A percentile compares a stretch with the other conserved stretches of the same genome.
Evolutionary conservation across 1,140 invertebrate species (phyloP).

Genomic region (Apis cerana): DNA sequence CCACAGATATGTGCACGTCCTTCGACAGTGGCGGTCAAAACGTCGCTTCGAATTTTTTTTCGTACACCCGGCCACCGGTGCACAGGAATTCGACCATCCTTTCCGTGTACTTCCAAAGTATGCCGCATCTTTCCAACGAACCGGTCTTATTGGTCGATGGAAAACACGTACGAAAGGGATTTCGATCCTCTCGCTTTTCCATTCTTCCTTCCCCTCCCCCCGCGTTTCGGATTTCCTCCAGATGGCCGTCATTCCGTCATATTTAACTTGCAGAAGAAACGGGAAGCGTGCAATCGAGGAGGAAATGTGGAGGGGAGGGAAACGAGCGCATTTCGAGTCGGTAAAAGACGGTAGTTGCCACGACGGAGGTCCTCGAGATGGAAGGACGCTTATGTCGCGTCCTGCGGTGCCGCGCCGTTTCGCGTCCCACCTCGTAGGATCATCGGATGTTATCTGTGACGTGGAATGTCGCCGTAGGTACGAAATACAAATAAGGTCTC

Average conservation of each 20-base stretch:
- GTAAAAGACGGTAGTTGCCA: not conserved
- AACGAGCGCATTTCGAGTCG: not conserved
- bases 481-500: slow-evolving; percentile 69
- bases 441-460: slow-evolving; percentile 64
- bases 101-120: slow-evolving; percentile 11
- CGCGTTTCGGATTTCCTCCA: too few species aligned
- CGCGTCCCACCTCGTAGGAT: slow-evolving; percentile 43
- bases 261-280: not conserved
- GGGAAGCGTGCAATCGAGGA: not conserved
- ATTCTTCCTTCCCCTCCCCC: not conserved
- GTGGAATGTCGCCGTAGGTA: slow-evolving; percentile 63
- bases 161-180: not conserved
- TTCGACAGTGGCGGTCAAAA: slow-evolving; percentile 45
- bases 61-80: slow-evolving; percentile 26
- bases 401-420: slow-evolving; percentile 35
- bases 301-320: not conserved
- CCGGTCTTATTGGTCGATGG: not conserved
- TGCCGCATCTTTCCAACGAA: not conserved
- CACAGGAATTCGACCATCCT: slow-evolving; percentile 34
- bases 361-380: not conserved
- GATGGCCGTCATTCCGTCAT: not conserved
- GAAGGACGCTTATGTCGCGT: not conserved
- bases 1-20: slow-evolving; percentile 59
- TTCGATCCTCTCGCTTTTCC: not conserved
- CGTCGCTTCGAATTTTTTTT: slow-evolving; percentile 32